A percentile compares a stretch with the other conserved stretches of the same genome.
phyloP scores from a whole-genome alignment of 2,888 invertebrate species.

The Clunio marinus region DNA sequence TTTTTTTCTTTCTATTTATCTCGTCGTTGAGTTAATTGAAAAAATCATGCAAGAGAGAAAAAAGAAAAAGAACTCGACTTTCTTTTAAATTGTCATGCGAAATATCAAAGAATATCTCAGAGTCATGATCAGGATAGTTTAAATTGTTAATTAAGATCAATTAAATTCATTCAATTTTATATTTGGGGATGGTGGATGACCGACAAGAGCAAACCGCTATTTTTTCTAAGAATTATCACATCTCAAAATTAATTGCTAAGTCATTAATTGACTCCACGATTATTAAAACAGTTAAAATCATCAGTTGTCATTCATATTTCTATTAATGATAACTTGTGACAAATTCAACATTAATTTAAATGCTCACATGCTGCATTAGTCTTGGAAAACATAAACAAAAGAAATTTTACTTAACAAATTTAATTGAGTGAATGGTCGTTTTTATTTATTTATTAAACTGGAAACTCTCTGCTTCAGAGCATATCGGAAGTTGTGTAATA shows the following conservation, averaged over 20 bases:
- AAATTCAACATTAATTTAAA: too few species aligned
- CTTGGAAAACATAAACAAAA: too few species aligned
- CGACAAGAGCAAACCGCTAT: constrained; percentile 3
- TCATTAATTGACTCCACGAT: too few species aligned
- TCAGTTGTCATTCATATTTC: too few species aligned
- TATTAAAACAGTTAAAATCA: too few species aligned
- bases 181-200: neutral
- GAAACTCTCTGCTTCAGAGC: neutral
- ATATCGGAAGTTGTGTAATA: constrained; percentile 13
- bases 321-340: too few species aligned
- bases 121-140: neutral
- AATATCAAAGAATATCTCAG: neutral
- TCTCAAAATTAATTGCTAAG: too few species aligned
- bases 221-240: too few species aligned
- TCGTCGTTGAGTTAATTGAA: neutral
- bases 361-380: too few species aligned
- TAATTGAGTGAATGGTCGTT: neutral
- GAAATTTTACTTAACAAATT: too few species aligned
- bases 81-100: neutral
- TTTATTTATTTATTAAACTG: neutral
- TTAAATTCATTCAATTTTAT: constrained; percentile 26
- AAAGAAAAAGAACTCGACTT: neutral
- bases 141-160: constrained; percentile 31
- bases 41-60: neutral
- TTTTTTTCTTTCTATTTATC: neutral